Evolutionary conservation across 2,113 vertebrate species (phyloP).

Genomic region (Bufo gargarizans): DNA sequence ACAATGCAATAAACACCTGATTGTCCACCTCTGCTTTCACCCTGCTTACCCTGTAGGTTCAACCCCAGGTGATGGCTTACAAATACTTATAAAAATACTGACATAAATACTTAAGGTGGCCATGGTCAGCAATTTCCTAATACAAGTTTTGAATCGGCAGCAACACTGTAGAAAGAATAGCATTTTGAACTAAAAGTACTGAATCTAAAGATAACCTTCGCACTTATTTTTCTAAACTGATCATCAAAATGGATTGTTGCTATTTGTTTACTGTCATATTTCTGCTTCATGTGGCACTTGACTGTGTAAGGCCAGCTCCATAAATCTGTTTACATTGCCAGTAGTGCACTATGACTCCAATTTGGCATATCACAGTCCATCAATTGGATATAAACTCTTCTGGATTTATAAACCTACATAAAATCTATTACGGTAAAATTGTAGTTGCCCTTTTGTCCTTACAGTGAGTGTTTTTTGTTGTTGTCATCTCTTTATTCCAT

Average conservation of each 20-base stretch:
- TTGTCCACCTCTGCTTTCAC: too few relatives aligned
- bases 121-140: too few relatives aligned
- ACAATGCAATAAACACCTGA: too few relatives aligned
- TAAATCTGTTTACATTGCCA: fast-evolving
- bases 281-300: constrained; percentile 22
- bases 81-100: too few relatives aligned
- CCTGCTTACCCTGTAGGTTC: too few relatives aligned
- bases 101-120: too few relatives aligned
- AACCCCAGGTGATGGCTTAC: too few relatives aligned
- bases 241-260: neutral
- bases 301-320: neutral
- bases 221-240: neutral
- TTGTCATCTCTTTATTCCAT: neutral
- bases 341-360: fast-evolving
- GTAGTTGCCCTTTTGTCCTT: neutral
- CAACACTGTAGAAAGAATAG: too few relatives aligned
- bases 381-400: neutral
- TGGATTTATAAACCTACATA: fast-evolving
- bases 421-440: neutral
- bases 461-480: neutral
- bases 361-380: neutral
- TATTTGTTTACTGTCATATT: constrained; percentile 12
- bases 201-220: neutral
- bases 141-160: too few relatives aligned
- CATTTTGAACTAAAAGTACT: neutral